Base-by-base conservation (phyloP, 2,888 invertebrate genomes). In the Augochlorella aurata region DNA sequence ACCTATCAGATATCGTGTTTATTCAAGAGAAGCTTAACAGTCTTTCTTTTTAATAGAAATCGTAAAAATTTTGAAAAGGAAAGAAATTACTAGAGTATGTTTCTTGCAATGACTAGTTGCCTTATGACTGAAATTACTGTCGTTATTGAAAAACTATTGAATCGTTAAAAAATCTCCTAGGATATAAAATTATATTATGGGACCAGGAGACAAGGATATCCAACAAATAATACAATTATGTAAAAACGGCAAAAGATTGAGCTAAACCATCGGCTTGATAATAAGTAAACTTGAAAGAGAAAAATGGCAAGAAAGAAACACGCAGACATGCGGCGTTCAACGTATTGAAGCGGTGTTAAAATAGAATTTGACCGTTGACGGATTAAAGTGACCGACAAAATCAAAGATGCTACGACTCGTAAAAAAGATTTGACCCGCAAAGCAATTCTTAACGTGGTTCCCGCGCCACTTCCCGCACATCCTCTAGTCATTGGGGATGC, bases 381-480 rank as follows among this genome's bases (percentile, higher is more conserved):
- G 21, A 47, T 68, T 50, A 12, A 45, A 21, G 52, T 70, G 44
- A 9, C 14, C 12, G 4, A 14, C 18, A 24, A 38, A 71, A 52
- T 44, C 44, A 38, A 81, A 70, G 38, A 58, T 61, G 29, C 38
- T 45, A 70, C n/a, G 50, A 70, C 66, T 71, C 9, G 61, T 67
- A 65, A 74, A 81, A 71, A 78, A 82, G 73, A 78, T 80, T 68
- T 79, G 77, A 82, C 77, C 79, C 75, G 81, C 72, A 89, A 89
- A 80, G 78, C 78, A 81, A 82, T 84, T 83, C 82, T 79, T 82
- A 85, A 80, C 81, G 82, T 81, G 87, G 90, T 93, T 93, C 93
- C 93, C 93, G 93, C 93, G 93, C 90, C 92, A 92, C 92, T 93
- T 92, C 89, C 89, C 90, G 87, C 87, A 93, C 93, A 93, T 93